These are phyloP conservation scores for Reticulitermes lucifugus DNA, from an alignment of 2,888 invertebrate genomes.

Conservation along the genomic window DNA sequence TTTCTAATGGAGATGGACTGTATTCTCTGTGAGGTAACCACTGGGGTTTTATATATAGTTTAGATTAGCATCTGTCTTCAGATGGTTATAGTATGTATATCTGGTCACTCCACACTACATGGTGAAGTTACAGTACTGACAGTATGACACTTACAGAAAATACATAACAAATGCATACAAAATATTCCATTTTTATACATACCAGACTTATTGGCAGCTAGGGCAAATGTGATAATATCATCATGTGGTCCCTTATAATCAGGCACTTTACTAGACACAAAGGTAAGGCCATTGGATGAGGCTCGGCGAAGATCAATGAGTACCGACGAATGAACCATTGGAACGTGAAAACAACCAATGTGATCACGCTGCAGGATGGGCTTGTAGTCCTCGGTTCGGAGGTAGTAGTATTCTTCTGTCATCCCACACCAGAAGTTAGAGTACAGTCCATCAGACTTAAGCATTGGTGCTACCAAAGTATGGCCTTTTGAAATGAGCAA, in stretches of 20 bases:
- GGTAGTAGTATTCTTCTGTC: slow-evolving; percentile 85
- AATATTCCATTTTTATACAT: slow-evolving; percentile 49
- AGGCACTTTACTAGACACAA: slow-evolving; percentile 71
- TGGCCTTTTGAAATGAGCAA: slow-evolving; percentile 72
- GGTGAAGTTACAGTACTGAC: neutral
- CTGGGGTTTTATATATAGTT: no score
- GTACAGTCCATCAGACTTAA: slow-evolving; percentile 87
- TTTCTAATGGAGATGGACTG: no score
- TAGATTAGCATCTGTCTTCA: no score
- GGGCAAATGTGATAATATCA: slow-evolving; percentile 93
- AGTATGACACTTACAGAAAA: neutral
- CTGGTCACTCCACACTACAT: no score
- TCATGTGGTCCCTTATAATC: slow-evolving; percentile 84
- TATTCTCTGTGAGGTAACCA: no score
- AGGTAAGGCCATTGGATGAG: slow-evolving; percentile 77
- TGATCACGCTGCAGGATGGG: slow-evolving; percentile 78
- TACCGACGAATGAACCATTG: slow-evolving; percentile 92
- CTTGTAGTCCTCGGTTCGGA: slow-evolving; percentile 86
- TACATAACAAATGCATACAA: neutral
- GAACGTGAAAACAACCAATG: slow-evolving; percentile 83
- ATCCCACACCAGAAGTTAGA: slow-evolving; percentile 98
- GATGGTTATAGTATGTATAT: no score
- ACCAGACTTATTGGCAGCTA: slow-evolving; percentile 79
- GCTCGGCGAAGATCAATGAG: slow-evolving; percentile 77
- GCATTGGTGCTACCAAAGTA: slow-evolving; percentile 84